These are phyloP conservation scores for Poecilia picta DNA, from an alignment of 2,797 vertebrate genomes.

Conservation along the genomic window DNA sequence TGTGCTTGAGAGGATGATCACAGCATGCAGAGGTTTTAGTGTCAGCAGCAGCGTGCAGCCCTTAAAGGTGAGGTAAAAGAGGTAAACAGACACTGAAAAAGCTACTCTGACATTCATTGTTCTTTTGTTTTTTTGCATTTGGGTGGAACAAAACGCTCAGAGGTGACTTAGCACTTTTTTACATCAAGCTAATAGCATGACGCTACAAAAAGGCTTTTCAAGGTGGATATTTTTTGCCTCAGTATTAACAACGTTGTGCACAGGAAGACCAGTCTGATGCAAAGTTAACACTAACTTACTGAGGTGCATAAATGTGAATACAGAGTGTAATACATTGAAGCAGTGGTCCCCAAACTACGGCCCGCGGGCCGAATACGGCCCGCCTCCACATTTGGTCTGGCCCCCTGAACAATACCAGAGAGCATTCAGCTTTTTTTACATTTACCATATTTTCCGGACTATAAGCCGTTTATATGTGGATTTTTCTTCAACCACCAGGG, in stretches of 20 bases:
- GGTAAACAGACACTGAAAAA: constrained; percentile 36
- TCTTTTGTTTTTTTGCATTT: constrained; percentile 40
- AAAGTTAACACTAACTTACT: background rate
- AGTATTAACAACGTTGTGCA: constrained; percentile 27
- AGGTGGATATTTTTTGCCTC: constrained; percentile 4
- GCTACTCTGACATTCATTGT: constrained; percentile 1
- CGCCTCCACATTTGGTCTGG: too few relatives aligned
- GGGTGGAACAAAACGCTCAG: constrained; percentile 27
- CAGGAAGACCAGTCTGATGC: constrained; percentile 2
- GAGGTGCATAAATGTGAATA: constrained; percentile 2
- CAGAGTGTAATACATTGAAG: background rate
- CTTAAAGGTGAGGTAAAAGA: constrained; percentile 63
- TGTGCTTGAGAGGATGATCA: constrained; percentile 9
- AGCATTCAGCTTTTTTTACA: too few relatives aligned
- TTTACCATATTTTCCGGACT: too few relatives aligned
- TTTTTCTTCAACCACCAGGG: too few relatives aligned
- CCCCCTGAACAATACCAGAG: too few relatives aligned
- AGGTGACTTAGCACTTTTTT: constrained; percentile 30
- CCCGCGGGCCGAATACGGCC: too few relatives aligned
- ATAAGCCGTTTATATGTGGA: too few relatives aligned
- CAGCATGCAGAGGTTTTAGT: constrained; percentile 28
- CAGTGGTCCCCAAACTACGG: too few relatives aligned
- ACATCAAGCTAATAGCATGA: constrained; percentile 38
- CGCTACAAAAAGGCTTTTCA: constrained; percentile 32
- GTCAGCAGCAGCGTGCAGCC: constrained; percentile 52